Conservation (phyloP, 2,888 invertebrate genomes). For the Desoria tigrina region DNA sequence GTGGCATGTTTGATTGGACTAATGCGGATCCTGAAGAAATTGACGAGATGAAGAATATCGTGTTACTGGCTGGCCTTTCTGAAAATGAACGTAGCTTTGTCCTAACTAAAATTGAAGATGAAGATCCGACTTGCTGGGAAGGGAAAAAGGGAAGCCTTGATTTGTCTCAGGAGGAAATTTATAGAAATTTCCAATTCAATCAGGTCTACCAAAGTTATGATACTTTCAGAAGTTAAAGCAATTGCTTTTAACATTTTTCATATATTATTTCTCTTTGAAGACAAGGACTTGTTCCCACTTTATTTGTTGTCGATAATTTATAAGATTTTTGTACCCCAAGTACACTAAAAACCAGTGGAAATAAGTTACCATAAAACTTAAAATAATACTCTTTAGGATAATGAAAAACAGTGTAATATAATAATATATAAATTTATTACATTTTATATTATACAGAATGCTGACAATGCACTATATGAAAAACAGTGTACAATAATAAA, state of each 20-base stretch:
- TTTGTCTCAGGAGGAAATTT: conserved; percentile 9
- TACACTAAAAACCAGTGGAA: too few species aligned
- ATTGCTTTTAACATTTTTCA: background rate
- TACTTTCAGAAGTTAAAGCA: conserved; percentile 10
- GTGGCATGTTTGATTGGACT: conserved; percentile 23
- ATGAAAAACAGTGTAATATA: too few species aligned
- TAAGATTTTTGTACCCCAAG: too few species aligned
- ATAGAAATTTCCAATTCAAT: conserved; percentile 25
- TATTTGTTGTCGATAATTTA: too few species aligned
- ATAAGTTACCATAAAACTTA: too few species aligned
- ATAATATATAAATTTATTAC: too few species aligned
- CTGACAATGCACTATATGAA: too few species aligned
- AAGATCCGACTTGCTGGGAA: conserved; percentile 9
- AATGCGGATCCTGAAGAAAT: conserved; percentile 9
- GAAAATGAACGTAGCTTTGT: conserved; percentile 24
- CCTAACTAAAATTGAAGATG: conserved; percentile 2
- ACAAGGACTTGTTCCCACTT: too few species aligned
- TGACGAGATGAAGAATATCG: background rate
- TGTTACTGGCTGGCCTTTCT: background rate
- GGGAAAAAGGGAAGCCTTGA: conserved; percentile 11
- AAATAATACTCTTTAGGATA: too few species aligned
- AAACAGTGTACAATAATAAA: too few species aligned
- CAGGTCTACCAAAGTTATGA: conserved; percentile 22
- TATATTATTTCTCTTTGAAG: too few species aligned
- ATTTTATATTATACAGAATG: too few species aligned